Conservation (phyloP, 2,888 invertebrate species). For the Ceraclea dissimilis region DNA sequence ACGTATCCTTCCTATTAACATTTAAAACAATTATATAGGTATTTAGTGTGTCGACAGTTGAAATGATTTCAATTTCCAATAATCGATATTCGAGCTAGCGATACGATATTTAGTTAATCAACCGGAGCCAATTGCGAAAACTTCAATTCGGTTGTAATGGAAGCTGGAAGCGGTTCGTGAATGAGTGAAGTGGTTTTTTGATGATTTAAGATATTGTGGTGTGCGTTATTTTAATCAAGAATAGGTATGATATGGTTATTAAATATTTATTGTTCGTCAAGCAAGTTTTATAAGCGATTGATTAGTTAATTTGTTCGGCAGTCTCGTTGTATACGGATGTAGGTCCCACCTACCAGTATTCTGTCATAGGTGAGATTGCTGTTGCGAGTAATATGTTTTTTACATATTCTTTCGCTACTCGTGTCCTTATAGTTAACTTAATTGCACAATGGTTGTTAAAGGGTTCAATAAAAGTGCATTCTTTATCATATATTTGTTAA, state of each 20-base stretch:
- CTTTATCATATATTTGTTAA: background rate
- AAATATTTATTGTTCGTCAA: constrained; percentile 2
- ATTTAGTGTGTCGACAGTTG: too few relatives aligned
- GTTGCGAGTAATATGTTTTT: too few relatives aligned
- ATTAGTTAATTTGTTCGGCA: too few relatives aligned
- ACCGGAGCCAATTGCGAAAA: constrained; percentile 1
- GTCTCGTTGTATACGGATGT: constrained; percentile 9
- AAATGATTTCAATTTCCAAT: too few relatives aligned
- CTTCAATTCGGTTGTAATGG: constrained; percentile 19
- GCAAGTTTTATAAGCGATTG: too few relatives aligned
- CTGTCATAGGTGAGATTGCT: constrained; percentile 17
- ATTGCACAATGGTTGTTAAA: background rate
- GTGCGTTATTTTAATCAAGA: constrained; percentile 12
- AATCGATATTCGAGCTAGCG: too few relatives aligned
- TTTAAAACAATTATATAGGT: too few relatives aligned
- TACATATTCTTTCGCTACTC: constrained; percentile 4
- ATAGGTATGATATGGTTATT: constrained; percentile 13
- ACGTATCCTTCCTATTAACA: too few relatives aligned
- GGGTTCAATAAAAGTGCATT: background rate
- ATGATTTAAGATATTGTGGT: constrained; percentile 11
- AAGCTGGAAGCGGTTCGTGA: constrained; percentile 20
- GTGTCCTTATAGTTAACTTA: background rate
- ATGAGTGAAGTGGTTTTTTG: constrained; percentile 15
- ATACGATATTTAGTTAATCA: too few relatives aligned
- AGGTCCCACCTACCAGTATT: constrained; percentile 21